Evolutionary conservation across 1,140 invertebrate genomes (phyloP).

Genomic region (Macrobrachium nipponense): DNA sequence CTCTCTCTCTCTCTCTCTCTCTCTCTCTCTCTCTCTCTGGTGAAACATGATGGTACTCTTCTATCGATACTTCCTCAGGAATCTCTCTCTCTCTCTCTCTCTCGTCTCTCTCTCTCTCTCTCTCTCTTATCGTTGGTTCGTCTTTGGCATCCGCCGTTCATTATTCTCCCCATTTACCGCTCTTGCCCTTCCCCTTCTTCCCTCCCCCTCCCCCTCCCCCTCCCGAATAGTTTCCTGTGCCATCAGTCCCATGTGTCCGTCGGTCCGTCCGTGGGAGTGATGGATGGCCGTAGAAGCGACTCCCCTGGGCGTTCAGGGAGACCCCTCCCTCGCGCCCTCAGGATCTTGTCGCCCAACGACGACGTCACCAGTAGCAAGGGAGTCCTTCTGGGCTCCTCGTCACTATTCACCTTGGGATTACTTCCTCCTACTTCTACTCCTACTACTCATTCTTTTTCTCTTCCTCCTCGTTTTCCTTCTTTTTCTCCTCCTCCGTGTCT

Average conservation of each 20-base stretch:
- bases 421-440: too few relatives aligned
- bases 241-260: too few relatives aligned
- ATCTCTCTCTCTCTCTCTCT: not conserved
- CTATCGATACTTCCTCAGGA: too few relatives aligned
- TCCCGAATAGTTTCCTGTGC: too few relatives aligned
- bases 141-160: not conserved
- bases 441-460: not conserved
- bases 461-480: not conserved
- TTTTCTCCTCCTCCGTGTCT: not conserved
- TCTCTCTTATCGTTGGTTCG: not conserved
- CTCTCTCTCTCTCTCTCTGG: not conserved
- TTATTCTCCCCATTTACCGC: not conserved
- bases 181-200: not conserved
- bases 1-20: not conserved
- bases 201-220: not conserved
- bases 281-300: too few relatives aligned
- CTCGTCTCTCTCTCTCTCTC: not conserved
- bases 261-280: too few relatives aligned
- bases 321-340: too few relatives aligned
- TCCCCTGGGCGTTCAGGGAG: too few relatives aligned
- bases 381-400: too few relatives aligned
- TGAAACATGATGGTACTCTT: not conserved
- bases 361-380: too few relatives aligned
- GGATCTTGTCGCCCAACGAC: too few relatives aligned
- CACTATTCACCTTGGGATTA: too few relatives aligned